phyloP scores from a whole-genome alignment of 2,797 vertebrate species.

The Gymnocypris eckloni region DNA sequence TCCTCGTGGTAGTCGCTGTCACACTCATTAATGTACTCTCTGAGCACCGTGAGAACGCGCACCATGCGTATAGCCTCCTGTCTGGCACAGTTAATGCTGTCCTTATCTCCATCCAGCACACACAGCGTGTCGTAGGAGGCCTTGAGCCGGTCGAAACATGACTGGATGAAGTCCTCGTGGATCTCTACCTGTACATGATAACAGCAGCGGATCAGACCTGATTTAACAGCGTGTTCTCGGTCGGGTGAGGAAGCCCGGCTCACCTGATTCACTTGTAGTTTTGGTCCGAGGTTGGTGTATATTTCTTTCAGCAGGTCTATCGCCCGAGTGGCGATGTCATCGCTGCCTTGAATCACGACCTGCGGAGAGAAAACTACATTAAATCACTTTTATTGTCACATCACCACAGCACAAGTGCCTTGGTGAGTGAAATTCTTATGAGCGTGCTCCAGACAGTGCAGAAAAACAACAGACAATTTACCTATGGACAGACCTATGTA shows the following conservation, averaged over 20 bases:
- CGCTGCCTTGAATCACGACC: conserved; percentile 98
- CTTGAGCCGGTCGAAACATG: conserved; percentile 97
- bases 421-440: too few species aligned
- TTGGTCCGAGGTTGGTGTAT: conserved; percentile 98
- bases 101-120: conserved; percentile 97
- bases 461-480: too few species aligned
- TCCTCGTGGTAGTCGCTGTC: conserved; percentile 99
- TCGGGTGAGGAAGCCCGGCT: background rate
- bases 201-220: background rate
- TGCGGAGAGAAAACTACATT: conserved; percentile 59
- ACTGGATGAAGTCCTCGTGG: conserved; percentile 98
- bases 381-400: too few species aligned
- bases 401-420: too few species aligned
- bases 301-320: conserved; percentile 99
- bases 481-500: too few species aligned
- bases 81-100: conserved; percentile 96
- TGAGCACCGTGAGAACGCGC: conserved; percentile 93
- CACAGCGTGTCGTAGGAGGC: conserved; percentile 96
- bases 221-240: accelerated
- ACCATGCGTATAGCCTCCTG: conserved; percentile 98
- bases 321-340: conserved; percentile 94
- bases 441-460: too few species aligned
- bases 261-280: conserved; percentile 98
- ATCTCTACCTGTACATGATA: conserved; percentile 87
- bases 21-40: conserved; percentile 98